Evolutionary conservation across 2,797 vertebrate genomes (phyloP).

Genomic region (Peromyscus melanophrys): DNA sequence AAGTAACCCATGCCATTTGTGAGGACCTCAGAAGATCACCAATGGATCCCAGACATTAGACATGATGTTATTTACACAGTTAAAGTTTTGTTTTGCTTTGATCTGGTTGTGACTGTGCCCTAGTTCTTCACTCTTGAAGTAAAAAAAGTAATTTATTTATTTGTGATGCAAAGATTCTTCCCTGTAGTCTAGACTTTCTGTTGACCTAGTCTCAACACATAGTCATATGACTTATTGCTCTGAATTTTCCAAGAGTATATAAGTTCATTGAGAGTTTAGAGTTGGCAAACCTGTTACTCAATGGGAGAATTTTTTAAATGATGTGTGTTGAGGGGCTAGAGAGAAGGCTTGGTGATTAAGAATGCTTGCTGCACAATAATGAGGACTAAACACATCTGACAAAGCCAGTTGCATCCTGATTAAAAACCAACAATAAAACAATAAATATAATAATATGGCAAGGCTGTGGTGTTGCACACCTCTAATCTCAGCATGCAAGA

Average conservation of each 20-base stretch:
- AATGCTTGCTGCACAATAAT: too few relatives aligned
- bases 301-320: not conserved
- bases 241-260: not conserved
- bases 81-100: too few relatives aligned
- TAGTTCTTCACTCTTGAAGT: too few relatives aligned
- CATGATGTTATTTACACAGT: too few relatives aligned
- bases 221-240: not conserved
- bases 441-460: not conserved
- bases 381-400: not conserved
- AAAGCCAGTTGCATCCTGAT: not conserved
- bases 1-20: too few relatives aligned
- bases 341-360: too few relatives aligned
- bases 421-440: not conserved
- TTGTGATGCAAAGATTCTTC: not conserved
- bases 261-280: not conserved
- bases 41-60: too few relatives aligned
- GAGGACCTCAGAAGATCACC: too few relatives aligned
- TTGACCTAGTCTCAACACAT: not conserved
- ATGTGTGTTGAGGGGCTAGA: too few relatives aligned
- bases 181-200: not conserved
- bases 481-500: not conserved
- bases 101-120: too few relatives aligned
- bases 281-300: not conserved
- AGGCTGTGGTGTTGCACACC: not conserved
- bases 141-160: too few relatives aligned